Evolutionary conservation across 2,888 invertebrate species (phyloP).

Genomic region (Vesta saturnalis): DNA sequence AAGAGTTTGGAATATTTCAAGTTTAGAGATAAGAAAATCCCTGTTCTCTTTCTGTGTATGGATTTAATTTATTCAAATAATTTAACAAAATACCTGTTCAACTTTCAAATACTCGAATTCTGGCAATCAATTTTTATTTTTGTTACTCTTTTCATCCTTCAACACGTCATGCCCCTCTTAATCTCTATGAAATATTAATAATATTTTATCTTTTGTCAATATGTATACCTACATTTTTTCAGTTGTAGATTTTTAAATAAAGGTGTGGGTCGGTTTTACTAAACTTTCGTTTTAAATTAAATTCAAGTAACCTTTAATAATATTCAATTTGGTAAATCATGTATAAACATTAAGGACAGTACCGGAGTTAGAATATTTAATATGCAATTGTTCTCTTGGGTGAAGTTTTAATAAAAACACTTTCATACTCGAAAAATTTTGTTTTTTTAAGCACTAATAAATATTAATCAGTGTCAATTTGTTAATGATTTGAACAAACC

Average conservation of each 20-base stretch:
- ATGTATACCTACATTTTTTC: constrained; percentile 16
- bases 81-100: constrained; percentile 42
- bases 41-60: constrained; percentile 27
- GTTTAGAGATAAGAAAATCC: constrained; percentile 22
- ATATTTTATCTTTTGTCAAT: constrained; percentile 48
- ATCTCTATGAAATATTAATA: constrained; percentile 47
- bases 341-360: neutral
- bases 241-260: neutral
- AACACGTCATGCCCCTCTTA: constrained; percentile 48
- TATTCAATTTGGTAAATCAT: neutral
- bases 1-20: neutral
- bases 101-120: constrained; percentile 48
- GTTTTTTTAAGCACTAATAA: no score
- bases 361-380: no score
- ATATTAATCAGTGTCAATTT: no score
- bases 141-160: constrained; percentile 49
- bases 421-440: no score
- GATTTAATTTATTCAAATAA: constrained; percentile 42
- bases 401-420: no score
- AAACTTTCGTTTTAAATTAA: neutral
- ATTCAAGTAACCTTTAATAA: neutral
- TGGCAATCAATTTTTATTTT: constrained; percentile 47
- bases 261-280: neutral
- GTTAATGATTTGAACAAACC: no score
- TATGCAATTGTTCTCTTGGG: no score